A percentile compares a stretch with the other conserved stretches of the same genome.
phyloP scores from a whole-genome alignment of 2,888 invertebrate genomes.

The Phalangium opilio region DNA sequence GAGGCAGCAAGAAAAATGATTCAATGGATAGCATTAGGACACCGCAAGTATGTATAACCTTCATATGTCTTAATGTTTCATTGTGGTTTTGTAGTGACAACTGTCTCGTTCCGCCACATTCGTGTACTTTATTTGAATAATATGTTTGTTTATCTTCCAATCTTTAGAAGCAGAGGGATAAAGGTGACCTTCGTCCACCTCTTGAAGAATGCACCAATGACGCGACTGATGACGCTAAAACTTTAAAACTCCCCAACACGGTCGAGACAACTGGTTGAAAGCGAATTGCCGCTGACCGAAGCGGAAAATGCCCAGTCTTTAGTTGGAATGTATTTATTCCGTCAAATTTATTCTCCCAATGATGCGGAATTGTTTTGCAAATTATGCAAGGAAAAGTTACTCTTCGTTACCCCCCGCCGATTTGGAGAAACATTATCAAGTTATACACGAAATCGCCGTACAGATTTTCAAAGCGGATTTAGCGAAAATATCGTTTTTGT shows the following conservation, averaged over 20 bases:
- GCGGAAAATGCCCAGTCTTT: slow-evolving; percentile 16
- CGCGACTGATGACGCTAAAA: slow-evolving; percentile 13
- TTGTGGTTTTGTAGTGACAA: too few relatives aligned
- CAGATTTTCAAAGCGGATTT: slow-evolving; percentile 21
- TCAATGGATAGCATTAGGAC: too few relatives aligned
- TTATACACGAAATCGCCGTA: slow-evolving; percentile 21
- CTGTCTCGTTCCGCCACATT: too few relatives aligned
- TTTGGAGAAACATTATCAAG: slow-evolving; percentile 21
- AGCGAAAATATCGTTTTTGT: slow-evolving; percentile 23
- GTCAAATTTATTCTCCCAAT: slow-evolving; percentile 20
- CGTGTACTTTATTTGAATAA: too few relatives aligned
- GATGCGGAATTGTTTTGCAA: slow-evolving; percentile 18
- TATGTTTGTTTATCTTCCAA: too few relatives aligned
- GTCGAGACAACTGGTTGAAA: slow-evolving; percentile 17
- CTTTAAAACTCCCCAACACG: slow-evolving; percentile 15
- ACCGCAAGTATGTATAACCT: too few relatives aligned
- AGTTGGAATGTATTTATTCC: slow-evolving; percentile 14
- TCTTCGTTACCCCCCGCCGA: slow-evolving; percentile 18
- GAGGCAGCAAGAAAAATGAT: neutral
- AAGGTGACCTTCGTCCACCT: slow-evolving; percentile 7
- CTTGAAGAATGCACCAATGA: slow-evolving; percentile 16
- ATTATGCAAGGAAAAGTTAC: slow-evolving; percentile 20
- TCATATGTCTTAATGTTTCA: too few relatives aligned
- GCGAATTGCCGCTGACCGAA: slow-evolving; percentile 16
- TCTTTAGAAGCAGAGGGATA: too few relatives aligned